Evolutionary conservation across 1,140 invertebrate genomes (phyloP), one percentile per base, ranked within the genome.

Genomic region (Drosophila busckii): DNA sequence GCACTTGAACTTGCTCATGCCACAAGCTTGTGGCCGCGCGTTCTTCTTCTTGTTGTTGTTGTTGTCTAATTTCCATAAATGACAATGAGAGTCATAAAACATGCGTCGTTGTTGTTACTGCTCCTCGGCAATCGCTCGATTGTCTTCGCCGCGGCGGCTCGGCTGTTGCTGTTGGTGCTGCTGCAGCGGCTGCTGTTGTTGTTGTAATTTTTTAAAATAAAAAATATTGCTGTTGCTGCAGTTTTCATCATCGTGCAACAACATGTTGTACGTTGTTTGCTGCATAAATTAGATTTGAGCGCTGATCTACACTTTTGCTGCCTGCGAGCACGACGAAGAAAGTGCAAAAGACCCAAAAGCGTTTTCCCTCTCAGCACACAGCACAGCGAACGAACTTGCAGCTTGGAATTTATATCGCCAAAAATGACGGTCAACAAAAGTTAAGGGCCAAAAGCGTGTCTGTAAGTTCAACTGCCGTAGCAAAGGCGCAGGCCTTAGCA

Each of bases 41-140:
- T 22, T 17, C 2, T 12, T 25, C 23, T 25, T 41, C 23, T 7
- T 38, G 31, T 35, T 22, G 26, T 20, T 68, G 34, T 40, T 65
- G 50, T 70, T 65, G 67, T 70, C 73, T 78, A 84, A 84, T 84
- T 84, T 84, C 71, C 78, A 84, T 84, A 84, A 84, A 84, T 84
- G 78, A 84, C 78, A 84, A 84, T 84, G 80, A 73, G 71, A 84
- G 71, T 84, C 78, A 84, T 84, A 84, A 84, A 84, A 84, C 78
- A 84, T 84, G 78, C 78, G 80, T 84, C 68, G 71, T 84, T 75
- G 58, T 82, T 80, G 75, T 80, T 58, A n/a, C n/a, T n/a, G n/a
- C 64, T 55, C 22, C 42, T 60, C 26, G 28, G 9, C 42, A 46
- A n/a, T 28, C 52, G 56, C 59, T 63, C 65, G 65, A 66, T 70